Base-by-base conservation (phyloP, 2,797 vertebrate genomes). In the Anisognathus igniventris region DNA sequence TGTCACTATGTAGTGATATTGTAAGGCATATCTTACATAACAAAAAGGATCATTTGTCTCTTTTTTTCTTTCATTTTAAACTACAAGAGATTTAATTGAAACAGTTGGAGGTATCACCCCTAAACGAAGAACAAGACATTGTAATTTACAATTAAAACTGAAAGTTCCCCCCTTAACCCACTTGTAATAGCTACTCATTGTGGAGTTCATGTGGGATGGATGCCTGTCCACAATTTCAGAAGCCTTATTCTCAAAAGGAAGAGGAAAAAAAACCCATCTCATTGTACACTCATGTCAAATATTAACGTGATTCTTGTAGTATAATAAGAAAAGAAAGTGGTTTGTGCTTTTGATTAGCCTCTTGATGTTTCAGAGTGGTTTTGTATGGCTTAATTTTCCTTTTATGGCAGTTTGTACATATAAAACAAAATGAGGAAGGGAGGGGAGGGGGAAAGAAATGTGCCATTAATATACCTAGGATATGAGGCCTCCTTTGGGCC, bases 371-470 rank as follows among this genome's bases (percentile, higher is more conserved):
- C 82, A 83, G 91, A 95, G 86, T 96, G 91, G 65, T 94, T 97
- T 95, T 88, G 92, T 97, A 95, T 94, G 87, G 94, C 90, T 96
- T 97, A 97, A 97, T 98, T 98, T 98, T 97, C 96, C 95, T 97
- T 97, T 98, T 98, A 98, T 97, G 96, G 94, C 73, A 83, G 91
- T 95, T 90, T 95, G 71, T 93, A 95, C 88, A 76, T 97, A 94
- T 93, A 94, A 95, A 96, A 96, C 81, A 94, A 95, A 95, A 93
- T 93, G 93, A 91, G 58, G 83, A 93, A 90, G 57, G 79, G 93
- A 86, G 21, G 88, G 86, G 95, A 95, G 92, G 56, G 81, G 91
- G 75, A 90, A 93, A 77, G 88, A 97, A 96, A 97, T 96, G 94
- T 96, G 91, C 94, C 96, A 97, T 97, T 91, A 95, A 58, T 97